These are phyloP conservation scores for Pseudochromis fuscus DNA, from an alignment of 2,797 vertebrate genomes.

Conservation along the genomic window DNA sequence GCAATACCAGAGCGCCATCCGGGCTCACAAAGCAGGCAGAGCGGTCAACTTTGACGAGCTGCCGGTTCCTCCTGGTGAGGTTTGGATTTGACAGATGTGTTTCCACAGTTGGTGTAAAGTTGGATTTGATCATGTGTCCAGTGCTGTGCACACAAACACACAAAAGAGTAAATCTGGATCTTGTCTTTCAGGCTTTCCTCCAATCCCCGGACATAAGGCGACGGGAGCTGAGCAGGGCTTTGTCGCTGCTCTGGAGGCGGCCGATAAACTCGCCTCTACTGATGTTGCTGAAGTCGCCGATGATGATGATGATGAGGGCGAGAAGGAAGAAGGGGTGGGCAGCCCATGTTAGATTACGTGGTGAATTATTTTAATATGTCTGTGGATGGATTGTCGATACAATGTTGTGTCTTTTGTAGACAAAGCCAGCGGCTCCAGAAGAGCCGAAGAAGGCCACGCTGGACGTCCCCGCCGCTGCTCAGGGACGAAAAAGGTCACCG, in stretches of 20 bases:
- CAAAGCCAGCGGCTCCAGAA: constrained; percentile 58
- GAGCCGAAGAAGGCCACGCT: constrained; percentile 72
- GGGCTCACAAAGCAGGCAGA: constrained; percentile 90
- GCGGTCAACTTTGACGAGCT: constrained; percentile 92
- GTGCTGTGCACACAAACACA: no score
- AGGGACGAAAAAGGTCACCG: constrained; percentile 49
- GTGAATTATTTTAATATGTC: neutral
- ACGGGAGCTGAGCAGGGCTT: constrained; percentile 81
- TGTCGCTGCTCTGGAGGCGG: constrained; percentile 87
- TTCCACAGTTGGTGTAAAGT: no score
- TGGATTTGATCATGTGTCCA: neutral
- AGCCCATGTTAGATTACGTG: fast-evolving
- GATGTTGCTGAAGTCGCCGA: constrained; percentile 78
- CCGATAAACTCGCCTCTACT: constrained; percentile 85
- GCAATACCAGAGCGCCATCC: constrained; percentile 97
- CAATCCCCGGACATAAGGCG: constrained; percentile 91
- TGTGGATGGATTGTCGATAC: neutral
- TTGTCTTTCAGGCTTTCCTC: constrained; percentile 89
- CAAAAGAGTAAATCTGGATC: neutral
- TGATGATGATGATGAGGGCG: constrained; percentile 84
- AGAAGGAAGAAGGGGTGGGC: constrained; percentile 72
- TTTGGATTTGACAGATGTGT: neutral
- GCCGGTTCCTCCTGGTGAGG: constrained; percentile 93
- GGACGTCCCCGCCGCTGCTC: constrained; percentile 55
- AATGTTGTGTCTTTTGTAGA: constrained; percentile 33